Base-by-base conservation (phyloP, 2,113 vertebrate genomes). In the Ammodytes marinus region DNA sequence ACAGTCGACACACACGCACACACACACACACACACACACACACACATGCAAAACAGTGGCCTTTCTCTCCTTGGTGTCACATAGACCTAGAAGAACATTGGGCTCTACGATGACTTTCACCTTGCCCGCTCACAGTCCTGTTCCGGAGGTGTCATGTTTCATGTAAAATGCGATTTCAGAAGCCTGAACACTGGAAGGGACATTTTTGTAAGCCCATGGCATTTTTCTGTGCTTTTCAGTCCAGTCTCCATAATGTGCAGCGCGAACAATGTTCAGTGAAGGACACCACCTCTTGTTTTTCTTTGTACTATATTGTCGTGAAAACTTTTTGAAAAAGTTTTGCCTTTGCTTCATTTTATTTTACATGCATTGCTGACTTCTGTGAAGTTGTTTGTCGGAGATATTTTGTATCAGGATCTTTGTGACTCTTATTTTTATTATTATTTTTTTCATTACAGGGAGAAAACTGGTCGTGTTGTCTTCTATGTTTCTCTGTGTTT, bases 361-460 rank as follows among this genome's bases (percentile, higher is more conserved):
- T 94, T 85, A 27, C 27, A 87, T 91, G 95, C 94, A 87, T 95
- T 93, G 96, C 96, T 98, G 95, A 99, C 98, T 99, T 99, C 98
- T 96, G 96, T 98, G 98, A 99, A 99, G 98, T 99, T 99, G 85
- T 97, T 95, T 93, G 95, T 96, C 94, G 88, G 76, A 27, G 69
- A 77, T 93, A 95, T 96, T 97, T 96, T 96, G 95, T 97, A 97
- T 96, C 95, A 94, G 94, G 96, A 96, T 96, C 54, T 85, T 84
- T 87, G 77, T 82, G 83, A 68, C 19, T 73, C 49, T 81, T 81
- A 47, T 49, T 80, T 61, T 85, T 37, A 17, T 87, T n/a, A n/a
- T n/a, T n/a, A n/a, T 1, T 9, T 83, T 82, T 82, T 57, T 42
- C 45, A 65, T 76, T 10, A 14, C 17, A 47, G 37, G 69, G 55